Base-by-base conservation (phyloP, 2,888 invertebrate species). In the Rapana venosa region DNA sequence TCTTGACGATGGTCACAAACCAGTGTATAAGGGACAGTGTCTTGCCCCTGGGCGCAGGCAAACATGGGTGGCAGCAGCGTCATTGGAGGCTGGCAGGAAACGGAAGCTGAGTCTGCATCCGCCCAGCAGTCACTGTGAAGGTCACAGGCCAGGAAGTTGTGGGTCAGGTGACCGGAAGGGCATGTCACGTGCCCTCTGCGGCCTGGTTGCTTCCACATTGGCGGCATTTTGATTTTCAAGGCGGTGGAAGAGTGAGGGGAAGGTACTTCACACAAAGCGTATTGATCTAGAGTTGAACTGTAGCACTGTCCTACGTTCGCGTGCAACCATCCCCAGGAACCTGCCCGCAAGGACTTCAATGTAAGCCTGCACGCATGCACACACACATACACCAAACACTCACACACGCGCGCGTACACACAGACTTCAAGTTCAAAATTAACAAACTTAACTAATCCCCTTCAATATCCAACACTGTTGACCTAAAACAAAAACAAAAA, bases 71-170 rank as follows among this genome's bases (percentile, higher is more conserved):
- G 88, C n/a, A 88, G 88, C 30, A 22, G 15, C 32, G 32, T 11
- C 56, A 83, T 13, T n/a, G 88, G 88, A 1, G 70, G 58, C 13
- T 61, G 36, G 20, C 88, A 83, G n/a, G 61, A 84, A 26, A 47
- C 56, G 5, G 36, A 70, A 30, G 83, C 15, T 0, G 13, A 17
- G 0, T 8, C 30, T 22, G 56, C 22, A 35, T 58, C 32, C n/a
- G n/a, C 66, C 88, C 88, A 88, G 83, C 88, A 88, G 13, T 61
- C 20, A 61, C 88, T 88, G 35, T 58, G 11, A 8, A 84, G 36
- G 83, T 88, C 88, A 84, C 88, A 88, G 30, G 88, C 17, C 83
- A 88, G 88, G 83, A 88, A 88, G n/a, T 70, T 61, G 81, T 83
- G 83, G 15, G 88, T 88, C 88, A 88, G 47, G 83, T 88, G 88